phyloP scores from a whole-genome alignment of 1,140 invertebrate species.

The Anoplolepis gracilipes region DNA sequence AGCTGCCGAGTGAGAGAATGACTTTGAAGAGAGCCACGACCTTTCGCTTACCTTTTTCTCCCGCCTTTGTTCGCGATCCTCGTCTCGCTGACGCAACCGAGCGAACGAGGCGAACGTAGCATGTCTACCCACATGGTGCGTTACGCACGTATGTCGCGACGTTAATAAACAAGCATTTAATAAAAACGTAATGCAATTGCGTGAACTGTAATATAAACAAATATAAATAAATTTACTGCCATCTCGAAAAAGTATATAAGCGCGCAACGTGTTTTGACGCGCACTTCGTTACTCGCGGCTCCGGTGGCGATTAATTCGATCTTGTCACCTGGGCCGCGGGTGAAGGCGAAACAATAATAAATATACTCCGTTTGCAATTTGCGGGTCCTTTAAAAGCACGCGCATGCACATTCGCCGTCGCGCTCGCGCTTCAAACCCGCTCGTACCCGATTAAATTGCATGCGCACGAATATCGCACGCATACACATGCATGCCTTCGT shows the following conservation, averaged over 20 bases:
- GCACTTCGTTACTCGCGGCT: neutral
- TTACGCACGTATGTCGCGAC: too few species aligned
- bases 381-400: slow-evolving; percentile 46
- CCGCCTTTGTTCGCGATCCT: slow-evolving; percentile 13
- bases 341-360: slow-evolving; percentile 40
- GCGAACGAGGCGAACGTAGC: neutral
- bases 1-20: slow-evolving; percentile 36
- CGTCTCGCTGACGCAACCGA: neutral
- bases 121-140: too few species aligned
- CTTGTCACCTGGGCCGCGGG: neutral
- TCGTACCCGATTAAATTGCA: slow-evolving; percentile 47
- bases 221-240: slow-evolving; percentile 15
- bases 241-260: slow-evolving; percentile 20
- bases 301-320: slow-evolving; percentile 34
- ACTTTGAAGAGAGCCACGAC: slow-evolving; percentile 6
- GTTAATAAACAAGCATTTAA: neutral
- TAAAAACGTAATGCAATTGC: too few species aligned
- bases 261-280: slow-evolving; percentile 2
- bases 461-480: neutral
- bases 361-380: slow-evolving; percentile 35
- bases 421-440: neutral
- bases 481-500: too few species aligned
- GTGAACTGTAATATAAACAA: neutral
- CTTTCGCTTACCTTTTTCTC: neutral
- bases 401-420: neutral